Evolutionary conservation across 2,888 invertebrate species (phyloP).

Genomic region (Ectobius pallidus): DNA sequence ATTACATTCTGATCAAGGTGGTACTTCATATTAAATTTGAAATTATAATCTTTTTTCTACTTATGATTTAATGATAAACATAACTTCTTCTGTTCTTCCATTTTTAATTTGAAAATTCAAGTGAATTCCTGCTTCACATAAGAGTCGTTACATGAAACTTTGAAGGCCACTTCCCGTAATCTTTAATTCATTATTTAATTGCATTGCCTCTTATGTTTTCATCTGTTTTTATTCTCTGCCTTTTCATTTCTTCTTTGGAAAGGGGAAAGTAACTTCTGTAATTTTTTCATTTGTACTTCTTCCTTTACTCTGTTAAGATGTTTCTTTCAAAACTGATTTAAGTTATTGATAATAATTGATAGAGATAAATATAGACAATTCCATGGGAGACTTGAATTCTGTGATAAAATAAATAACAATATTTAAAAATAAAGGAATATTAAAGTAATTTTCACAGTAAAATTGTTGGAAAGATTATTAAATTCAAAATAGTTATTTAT

Average conservation of each 20-base stretch:
- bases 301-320: conserved; percentile 23
- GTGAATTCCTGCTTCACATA: background rate
- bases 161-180: background rate
- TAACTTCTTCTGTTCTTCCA: background rate
- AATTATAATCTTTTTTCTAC: background rate
- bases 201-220: conserved; percentile 26
- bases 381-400: no score
- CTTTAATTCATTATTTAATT: conserved; percentile 11
- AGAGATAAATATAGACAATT: no score
- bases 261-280: background rate
- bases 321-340: conserved; percentile 27
- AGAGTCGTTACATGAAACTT: background rate
- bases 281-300: conserved; percentile 16
- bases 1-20: background rate
- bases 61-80: no score
- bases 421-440: no score
- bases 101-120: background rate
- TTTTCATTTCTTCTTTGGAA: conserved; percentile 20
- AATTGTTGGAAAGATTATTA: conserved; percentile 10
- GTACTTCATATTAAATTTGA: background rate
- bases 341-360: conserved; percentile 13
- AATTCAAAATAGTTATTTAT: conserved; percentile 15
- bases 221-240: conserved; percentile 33
- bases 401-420: no score
- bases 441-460: conserved; percentile 11